A percentile compares a stretch with the other conserved stretches of the same genome.
These are phyloP conservation scores for Dryomyza anilis DNA, from an alignment of 2,888 invertebrate species.

Conservation along the genomic window DNA sequence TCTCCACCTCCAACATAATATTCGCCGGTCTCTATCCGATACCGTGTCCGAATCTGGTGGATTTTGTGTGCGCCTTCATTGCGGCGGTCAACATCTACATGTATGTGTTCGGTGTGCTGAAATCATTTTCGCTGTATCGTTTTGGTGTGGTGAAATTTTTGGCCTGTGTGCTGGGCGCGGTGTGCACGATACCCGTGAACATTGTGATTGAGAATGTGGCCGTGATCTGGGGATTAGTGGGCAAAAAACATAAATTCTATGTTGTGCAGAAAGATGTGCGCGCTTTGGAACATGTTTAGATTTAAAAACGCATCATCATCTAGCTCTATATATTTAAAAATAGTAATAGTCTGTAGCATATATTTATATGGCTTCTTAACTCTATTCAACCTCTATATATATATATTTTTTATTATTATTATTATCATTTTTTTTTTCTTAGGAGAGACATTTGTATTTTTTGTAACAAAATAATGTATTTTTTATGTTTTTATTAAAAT, in stretches of 20 bases:
- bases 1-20: slow-evolving; percentile 87
- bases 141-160: slow-evolving; percentile 80
- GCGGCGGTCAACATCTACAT: slow-evolving; percentile 95
- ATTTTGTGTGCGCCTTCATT: slow-evolving; percentile 87
- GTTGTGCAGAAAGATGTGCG: slow-evolving; percentile 91
- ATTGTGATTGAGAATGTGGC: slow-evolving; percentile 93
- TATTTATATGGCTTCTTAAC: slow-evolving; percentile 19
- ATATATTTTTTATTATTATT: slow-evolving; percentile 10
- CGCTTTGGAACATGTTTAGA: slow-evolving; percentile 64
- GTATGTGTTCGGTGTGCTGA: slow-evolving; percentile 97
- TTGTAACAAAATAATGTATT: slow-evolving; percentile 1
- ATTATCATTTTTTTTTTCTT: too few species aligned
- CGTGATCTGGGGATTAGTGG: slow-evolving; percentile 91
- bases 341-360: slow-evolving; percentile 3
- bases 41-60: slow-evolving; percentile 81
- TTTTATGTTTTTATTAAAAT: too few species aligned
- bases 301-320: too few species aligned
- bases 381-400: slow-evolving; percentile 12
- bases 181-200: slow-evolving; percentile 92
- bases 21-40: slow-evolving; percentile 86
- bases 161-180: slow-evolving; percentile 81
- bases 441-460: not conserved
- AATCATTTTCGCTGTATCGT: slow-evolving; percentile 89
- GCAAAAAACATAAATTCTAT: slow-evolving; percentile 96
- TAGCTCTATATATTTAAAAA: too few species aligned